These are phyloP conservation scores for Cephonodes hylas DNA, from an alignment of 2,888 invertebrate species.

Conservation along the genomic window DNA sequence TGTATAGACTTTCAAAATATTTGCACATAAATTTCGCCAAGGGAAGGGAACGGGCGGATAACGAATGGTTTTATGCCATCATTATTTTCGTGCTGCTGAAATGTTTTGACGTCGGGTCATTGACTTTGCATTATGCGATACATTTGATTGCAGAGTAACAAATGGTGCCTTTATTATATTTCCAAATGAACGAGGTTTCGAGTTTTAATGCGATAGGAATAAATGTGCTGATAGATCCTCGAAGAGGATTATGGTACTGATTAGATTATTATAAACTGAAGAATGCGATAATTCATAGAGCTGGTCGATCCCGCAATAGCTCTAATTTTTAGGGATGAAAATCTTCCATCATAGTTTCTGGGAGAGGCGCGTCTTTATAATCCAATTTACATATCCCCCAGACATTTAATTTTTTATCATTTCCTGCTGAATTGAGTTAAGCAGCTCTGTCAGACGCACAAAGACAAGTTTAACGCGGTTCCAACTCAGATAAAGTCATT, in stretches of 20 bases:
- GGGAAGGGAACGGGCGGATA: conserved; percentile 51
- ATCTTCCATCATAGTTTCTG: too few species aligned
- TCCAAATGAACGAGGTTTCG: too few species aligned
- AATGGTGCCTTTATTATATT: neutral
- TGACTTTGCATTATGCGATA: conserved; percentile 8
- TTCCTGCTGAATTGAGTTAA: conserved; percentile 54
- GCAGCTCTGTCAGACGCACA: conserved; percentile 59
- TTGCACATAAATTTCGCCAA: conserved; percentile 75
- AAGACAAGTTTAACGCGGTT: conserved; percentile 64
- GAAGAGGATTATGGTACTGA: too few species aligned
- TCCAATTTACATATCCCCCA: conserved; percentile 2
- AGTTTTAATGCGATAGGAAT: too few species aligned
- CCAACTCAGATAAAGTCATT: conserved; percentile 67
- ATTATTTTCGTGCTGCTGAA: conserved; percentile 38
- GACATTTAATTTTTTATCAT: conserved; percentile 30
- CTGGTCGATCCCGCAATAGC: too few species aligned
- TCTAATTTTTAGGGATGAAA: too few species aligned
- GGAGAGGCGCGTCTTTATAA: too few species aligned
- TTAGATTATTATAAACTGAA: too few species aligned
- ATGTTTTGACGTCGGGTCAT: conserved; percentile 22
- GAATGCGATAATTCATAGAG: too few species aligned
- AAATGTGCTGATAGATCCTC: too few species aligned
- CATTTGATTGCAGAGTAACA: neutral
- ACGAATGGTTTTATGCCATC: conserved; percentile 42
- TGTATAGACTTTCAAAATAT: conserved; percentile 79